A percentile compares a stretch with the other conserved stretches of the same genome.
Conservation (phyloP, 2,888 invertebrate species). For the Alsophila aescularia region DNA sequence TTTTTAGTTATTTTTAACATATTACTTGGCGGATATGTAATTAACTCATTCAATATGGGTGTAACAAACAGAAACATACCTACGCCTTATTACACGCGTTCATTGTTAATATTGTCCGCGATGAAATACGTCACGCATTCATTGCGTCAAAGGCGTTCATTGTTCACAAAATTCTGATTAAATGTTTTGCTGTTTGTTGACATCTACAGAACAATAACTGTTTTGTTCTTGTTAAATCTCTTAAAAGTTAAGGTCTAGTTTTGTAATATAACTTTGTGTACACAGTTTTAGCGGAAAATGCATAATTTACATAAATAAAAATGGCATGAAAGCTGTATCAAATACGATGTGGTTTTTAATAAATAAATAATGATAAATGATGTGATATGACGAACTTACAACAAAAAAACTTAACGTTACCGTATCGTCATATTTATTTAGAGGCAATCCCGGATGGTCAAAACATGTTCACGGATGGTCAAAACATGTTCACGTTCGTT, state of each 20-base stretch:
- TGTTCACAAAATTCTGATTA: no score
- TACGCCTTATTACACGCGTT: no score
- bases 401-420: constrained; percentile 18
- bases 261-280: no score
- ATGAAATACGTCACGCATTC: neutral
- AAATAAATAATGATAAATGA: constrained; percentile 25
- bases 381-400: constrained; percentile 19
- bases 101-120: no score
- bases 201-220: no score
- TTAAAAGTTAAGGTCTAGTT: no score
- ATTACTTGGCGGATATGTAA: no score
- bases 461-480: constrained; percentile 5
- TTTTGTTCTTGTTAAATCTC: no score
- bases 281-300: constrained; percentile 1
- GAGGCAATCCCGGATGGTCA: constrained; percentile 10
- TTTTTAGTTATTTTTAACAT: no score
- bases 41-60: no score
- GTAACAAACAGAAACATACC: no score
- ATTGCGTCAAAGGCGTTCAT: neutral
- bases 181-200: no score
- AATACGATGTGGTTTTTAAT: constrained; percentile 16
- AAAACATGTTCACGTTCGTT: constrained; percentile 3
- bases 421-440: constrained; percentile 21
- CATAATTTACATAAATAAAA: constrained; percentile 13
- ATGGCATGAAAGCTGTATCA: constrained; percentile 4